Base-by-base conservation (phyloP, 2,797 vertebrate genomes). In the Allochrocebus solatus region DNA sequence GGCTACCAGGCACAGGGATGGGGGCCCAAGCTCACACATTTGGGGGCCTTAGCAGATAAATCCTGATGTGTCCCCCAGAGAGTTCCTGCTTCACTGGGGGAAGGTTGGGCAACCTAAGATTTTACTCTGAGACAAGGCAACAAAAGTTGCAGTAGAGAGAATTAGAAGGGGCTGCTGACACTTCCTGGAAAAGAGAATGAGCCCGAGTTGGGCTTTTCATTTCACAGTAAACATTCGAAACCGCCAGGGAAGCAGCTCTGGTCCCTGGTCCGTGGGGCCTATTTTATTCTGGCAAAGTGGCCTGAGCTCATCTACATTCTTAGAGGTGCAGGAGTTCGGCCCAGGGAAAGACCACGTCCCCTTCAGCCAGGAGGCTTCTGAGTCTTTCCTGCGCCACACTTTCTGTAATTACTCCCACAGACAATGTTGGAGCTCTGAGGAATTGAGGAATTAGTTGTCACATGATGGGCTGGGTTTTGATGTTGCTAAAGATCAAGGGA, bases 151-250 rank as follows among this genome's bases (percentile, higher is more conserved):
- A 85, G 17, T 9, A 33, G 12, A 82, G 57, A 48, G 75, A 64
- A 50, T 26, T 33, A 22, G 28, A 57, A 76, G 91, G 39, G 50
- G 57, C 8, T 46, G 50, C 43, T 39, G 76, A 80, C 36, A 59
- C 33, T 81, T 75, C 55, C 46, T 87, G 41, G 85, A 70, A 90
- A 93, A 92, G 4, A 90, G 53, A 95, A n/a, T 6, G 50, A n/a
- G 53, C 14, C n/a, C 21, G 41, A 48, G 70, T 24, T 82, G 53
- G 55, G 22, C 50, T 95, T 48, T 82, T 72, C 43, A 30, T 10
- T 33, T 89, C 64, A 11, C 2, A 4, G n/a, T 1, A 26, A 57
- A 61, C 86, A 53, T 39, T 22, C 70, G 50, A 83, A 46, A 72
- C 46, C 4, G 24, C 55, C 67, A 41, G 78, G 81, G 39, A 16